These are phyloP conservation scores for Spodoptera littoralis DNA, from an alignment of 2,888 invertebrate genomes.

Conservation along the genomic window DNA sequence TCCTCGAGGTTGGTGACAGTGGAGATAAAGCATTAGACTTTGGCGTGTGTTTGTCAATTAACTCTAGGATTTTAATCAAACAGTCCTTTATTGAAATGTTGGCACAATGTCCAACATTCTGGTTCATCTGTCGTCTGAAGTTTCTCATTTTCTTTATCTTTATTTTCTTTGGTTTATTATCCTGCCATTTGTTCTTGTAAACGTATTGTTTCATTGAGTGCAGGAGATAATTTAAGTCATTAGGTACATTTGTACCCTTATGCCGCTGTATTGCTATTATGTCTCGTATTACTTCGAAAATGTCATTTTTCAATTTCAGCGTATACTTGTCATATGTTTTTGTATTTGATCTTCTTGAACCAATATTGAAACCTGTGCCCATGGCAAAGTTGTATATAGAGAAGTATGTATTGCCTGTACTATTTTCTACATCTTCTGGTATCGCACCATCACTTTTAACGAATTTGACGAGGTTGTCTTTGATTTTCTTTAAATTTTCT, in stretches of 20 bases:
- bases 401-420: constrained; percentile 49
- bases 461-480: constrained; percentile 62
- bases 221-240: constrained; percentile 66
- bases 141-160: constrained; percentile 8
- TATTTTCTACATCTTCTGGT: constrained; percentile 22
- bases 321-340: constrained; percentile 60
- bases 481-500: constrained; percentile 65
- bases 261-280: constrained; percentile 64
- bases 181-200: constrained; percentile 28
- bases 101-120: constrained; percentile 22
- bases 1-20: constrained; percentile 61
- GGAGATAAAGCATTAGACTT: constrained; percentile 57
- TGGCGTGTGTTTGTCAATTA: constrained; percentile 64
- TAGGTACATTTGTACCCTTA: constrained; percentile 56
- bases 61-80: constrained; percentile 64
- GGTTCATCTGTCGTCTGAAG: constrained; percentile 16
- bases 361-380: constrained; percentile 42
- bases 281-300: constrained; percentile 72
- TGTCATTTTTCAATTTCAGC: constrained; percentile 71
- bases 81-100: constrained; percentile 46
- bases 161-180: constrained; percentile 20
- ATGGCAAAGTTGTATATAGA: constrained; percentile 65
- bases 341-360: constrained; percentile 54
- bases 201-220: constrained; percentile 69
- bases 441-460: constrained; percentile 49